Conservation (phyloP, 2,888 invertebrate species). For the Quadroppia sp. region DNA sequence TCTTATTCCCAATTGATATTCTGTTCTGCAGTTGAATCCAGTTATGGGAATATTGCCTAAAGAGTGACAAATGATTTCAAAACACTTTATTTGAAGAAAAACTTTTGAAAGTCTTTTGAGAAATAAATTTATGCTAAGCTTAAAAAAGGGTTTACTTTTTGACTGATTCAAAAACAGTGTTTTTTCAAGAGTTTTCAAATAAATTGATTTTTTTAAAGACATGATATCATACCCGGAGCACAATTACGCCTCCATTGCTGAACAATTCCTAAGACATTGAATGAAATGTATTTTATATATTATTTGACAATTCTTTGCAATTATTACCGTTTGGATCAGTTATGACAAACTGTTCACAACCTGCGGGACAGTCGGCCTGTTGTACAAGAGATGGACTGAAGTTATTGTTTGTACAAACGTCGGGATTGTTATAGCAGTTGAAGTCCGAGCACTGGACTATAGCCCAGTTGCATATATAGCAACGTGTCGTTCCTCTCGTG, state of each 20-base stretch:
- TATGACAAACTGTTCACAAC: conserved; percentile 42
- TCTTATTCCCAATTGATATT: conserved; percentile 41
- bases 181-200: background rate
- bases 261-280: conserved; percentile 18
- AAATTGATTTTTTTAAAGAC: conserved; percentile 2
- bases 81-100: background rate
- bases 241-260: conserved; percentile 37
- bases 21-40: conserved; percentile 38
- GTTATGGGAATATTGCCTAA: conserved; percentile 21
- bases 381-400: conserved; percentile 38
- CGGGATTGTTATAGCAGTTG: conserved; percentile 43
- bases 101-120: background rate
- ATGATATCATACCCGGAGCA: conserved; percentile 34
- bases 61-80: background rate
- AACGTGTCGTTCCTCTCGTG: conserved; percentile 27
- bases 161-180: no score
- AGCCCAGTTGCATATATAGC: conserved; percentile 41
- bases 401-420: conserved; percentile 42
- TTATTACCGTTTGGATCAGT: conserved; percentile 43
- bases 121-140: background rate
- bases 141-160: background rate
- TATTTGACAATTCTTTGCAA: background rate
- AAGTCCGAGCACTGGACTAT: conserved; percentile 39
- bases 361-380: conserved; percentile 42
- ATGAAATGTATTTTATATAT: background rate